phyloP scores from a whole-genome alignment of 2,113 vertebrate species.

The Notarius quadriscutis region DNA sequence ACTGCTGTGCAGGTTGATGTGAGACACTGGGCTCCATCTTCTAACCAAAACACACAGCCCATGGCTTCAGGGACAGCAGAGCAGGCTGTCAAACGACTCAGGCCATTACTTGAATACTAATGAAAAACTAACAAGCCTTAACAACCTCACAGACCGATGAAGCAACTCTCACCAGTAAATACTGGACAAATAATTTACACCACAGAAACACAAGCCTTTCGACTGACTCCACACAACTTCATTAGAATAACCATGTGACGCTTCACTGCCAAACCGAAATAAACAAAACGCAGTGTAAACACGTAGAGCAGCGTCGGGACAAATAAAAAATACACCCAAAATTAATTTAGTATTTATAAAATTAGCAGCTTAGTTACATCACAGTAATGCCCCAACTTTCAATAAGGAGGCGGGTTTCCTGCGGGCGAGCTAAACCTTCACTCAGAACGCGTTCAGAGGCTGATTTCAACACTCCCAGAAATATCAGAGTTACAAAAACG shows the following conservation, averaged over 20 bases:
- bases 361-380: background rate
- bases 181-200: background rate
- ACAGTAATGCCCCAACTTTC: background rate
- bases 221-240: background rate
- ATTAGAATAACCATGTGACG: background rate
- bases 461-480: too few relatives aligned
- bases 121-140: constrained; percentile 22
- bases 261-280: background rate
- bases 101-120: constrained; percentile 43
- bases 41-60: constrained; percentile 28
- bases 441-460: background rate
- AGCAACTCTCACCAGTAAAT: background rate
- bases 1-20: background rate
- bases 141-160: background rate
- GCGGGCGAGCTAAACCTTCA: background rate
- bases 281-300: background rate
- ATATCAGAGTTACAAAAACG: background rate
- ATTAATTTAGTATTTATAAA: background rate
- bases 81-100: constrained; percentile 10
- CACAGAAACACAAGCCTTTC: background rate
- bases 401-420: background rate
- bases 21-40: constrained; percentile 22
- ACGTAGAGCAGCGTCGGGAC: background rate
- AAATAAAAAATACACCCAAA: background rate
- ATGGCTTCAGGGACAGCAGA: constrained; percentile 36